A percentile compares a stretch with the other conserved stretches of the same genome.
phyloP scores from a whole-genome alignment of 1,140 invertebrate species.

The Caenorhabditis latens region DNA sequence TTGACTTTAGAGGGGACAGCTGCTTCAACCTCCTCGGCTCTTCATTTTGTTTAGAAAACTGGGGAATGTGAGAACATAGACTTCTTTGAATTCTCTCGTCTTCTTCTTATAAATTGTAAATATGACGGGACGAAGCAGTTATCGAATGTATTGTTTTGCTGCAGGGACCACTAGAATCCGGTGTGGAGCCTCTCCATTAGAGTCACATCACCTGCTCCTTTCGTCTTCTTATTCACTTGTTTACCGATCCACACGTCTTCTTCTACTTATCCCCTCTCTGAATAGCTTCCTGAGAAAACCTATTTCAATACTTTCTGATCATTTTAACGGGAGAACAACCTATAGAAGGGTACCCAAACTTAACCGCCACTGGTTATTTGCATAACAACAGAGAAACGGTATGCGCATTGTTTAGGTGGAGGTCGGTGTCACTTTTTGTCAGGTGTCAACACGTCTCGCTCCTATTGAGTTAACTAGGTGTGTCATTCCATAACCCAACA shows the following conservation, averaged over 20 bases:
- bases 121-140: slow-evolving; percentile 17
- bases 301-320: slow-evolving; percentile 13
- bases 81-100: slow-evolving; percentile 20
- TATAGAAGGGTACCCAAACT: not conserved
- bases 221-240: slow-evolving; percentile 24
- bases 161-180: slow-evolving; percentile 14
- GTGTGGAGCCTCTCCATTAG: slow-evolving; percentile 1
- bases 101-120: slow-evolving; percentile 53
- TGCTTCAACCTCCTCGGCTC: not conserved
- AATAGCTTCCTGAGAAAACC: not conserved
- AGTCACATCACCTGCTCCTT: slow-evolving; percentile 40
- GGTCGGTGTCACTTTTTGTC: slow-evolving; percentile 52
- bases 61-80: slow-evolving; percentile 45
- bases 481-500: slow-evolving; percentile 12
- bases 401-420: slow-evolving; percentile 21
- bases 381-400: slow-evolving; percentile 33
- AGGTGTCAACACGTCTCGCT: slow-evolving; percentile 51
- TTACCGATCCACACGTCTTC: slow-evolving; percentile 35
- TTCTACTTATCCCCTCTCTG: not conserved
- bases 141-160: slow-evolving; percentile 30
- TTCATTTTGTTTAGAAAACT: slow-evolving; percentile 34
- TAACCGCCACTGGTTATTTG: slow-evolving; percentile 28
- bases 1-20: not conserved
- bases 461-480: slow-evolving; percentile 51
- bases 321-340: slow-evolving; percentile 3